Conservation (phyloP, 2,888 invertebrate species). For the Stenchaetothrips biformis region DNA sequence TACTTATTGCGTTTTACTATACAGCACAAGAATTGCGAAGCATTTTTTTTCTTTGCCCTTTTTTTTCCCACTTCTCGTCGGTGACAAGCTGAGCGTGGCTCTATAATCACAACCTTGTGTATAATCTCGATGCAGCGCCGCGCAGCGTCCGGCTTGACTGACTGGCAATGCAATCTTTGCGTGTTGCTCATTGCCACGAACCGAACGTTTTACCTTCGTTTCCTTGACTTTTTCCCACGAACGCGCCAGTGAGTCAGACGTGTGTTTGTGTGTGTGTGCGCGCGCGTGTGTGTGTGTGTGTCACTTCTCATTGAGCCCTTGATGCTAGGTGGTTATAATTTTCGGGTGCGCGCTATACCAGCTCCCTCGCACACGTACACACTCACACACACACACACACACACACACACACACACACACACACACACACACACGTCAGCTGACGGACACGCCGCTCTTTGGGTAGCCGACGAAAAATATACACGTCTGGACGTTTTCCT, state of each 20-base stretch:
- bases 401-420: too few species aligned
- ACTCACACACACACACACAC: too few species aligned
- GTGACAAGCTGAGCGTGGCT: neutral
- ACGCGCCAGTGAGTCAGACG: neutral
- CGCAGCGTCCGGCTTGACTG: neutral
- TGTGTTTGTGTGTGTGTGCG: neutral
- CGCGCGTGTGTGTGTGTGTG: neutral
- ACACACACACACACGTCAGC: neutral
- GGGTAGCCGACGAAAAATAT: slow-evolving; percentile 4
- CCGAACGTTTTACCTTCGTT: neutral
- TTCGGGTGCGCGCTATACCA: neutral
- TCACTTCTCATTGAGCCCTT: slow-evolving; percentile 1
- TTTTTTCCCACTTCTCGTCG: too few species aligned
- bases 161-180: neutral
- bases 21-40: too few species aligned
- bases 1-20: too few species aligned
- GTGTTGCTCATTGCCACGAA: neutral
- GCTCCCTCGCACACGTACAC: neutral
- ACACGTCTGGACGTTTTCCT: slow-evolving; percentile 13
- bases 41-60: too few species aligned
- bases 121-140: neutral
- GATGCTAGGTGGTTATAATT: slow-evolving; percentile 15
- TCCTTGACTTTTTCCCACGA: neutral
- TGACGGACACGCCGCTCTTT: neutral
- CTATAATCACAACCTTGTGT: neutral